Evolutionary conservation across 2,888 invertebrate species (phyloP).

Genomic region (Sialis lutaria): DNA sequence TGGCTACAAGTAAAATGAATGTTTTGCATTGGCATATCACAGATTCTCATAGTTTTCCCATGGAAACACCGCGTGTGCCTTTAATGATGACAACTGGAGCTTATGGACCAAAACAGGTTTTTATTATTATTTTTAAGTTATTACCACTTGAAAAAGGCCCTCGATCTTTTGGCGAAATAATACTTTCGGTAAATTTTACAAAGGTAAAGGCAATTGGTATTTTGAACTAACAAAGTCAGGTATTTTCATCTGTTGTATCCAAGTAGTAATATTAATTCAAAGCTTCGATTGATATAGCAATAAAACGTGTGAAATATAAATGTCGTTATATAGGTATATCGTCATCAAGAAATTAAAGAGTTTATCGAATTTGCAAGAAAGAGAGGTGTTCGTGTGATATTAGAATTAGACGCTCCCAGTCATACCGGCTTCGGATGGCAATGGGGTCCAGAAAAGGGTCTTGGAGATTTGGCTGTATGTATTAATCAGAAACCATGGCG

Average conservation of each 20-base stretch:
- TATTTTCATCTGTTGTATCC: too few relatives aligned
- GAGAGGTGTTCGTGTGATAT: slow-evolving; percentile 67
- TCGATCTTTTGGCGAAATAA: slow-evolving; percentile 6
- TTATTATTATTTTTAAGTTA: background rate
- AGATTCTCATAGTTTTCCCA: slow-evolving; percentile 84
- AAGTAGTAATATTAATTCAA: too few relatives aligned
- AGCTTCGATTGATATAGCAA: too few relatives aligned
- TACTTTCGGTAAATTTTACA: too few relatives aligned
- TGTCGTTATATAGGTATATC: slow-evolving; percentile 39
- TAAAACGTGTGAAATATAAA: background rate
- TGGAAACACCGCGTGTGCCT: slow-evolving; percentile 57
- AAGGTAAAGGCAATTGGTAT: too few relatives aligned
- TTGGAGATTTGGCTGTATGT: slow-evolving; percentile 49
- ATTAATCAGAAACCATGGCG: slow-evolving; percentile 53
- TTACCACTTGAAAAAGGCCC: background rate
- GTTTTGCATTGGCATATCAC: slow-evolving; percentile 86
- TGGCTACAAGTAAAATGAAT: slow-evolving; percentile 80
- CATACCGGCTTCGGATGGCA: slow-evolving; percentile 78
- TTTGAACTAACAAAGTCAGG: too few relatives aligned
- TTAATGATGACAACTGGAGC: slow-evolving; percentile 32
- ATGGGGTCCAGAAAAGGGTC: slow-evolving; percentile 44
- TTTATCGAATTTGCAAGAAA: slow-evolving; percentile 58
- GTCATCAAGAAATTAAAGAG: slow-evolving; percentile 40
- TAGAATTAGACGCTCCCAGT: slow-evolving; percentile 81
- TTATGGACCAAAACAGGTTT: background rate